Evolutionary conservation across 1,140 invertebrate genomes (phyloP).

Genomic region (Drosophila kepulauana): DNA sequence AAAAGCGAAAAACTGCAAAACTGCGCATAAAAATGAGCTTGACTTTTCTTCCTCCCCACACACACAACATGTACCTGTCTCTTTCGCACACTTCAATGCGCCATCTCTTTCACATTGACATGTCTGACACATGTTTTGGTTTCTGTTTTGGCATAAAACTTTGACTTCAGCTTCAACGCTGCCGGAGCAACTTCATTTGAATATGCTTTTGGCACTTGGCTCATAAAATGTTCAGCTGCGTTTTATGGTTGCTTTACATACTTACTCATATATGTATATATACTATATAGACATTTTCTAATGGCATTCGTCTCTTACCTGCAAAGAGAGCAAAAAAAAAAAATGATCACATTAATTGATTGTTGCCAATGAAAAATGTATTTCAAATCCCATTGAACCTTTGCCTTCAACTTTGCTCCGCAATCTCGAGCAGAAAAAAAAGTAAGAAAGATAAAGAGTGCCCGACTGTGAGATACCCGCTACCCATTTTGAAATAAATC

Average conservation of each 20-base stretch:
- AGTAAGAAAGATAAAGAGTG: too few species aligned
- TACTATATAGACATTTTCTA: background rate
- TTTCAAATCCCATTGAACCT: constrained; percentile 12
- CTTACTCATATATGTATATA: background rate
- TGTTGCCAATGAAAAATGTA: constrained; percentile 1
- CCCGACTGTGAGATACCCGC: too few species aligned
- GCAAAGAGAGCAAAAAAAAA: constrained; percentile 9
- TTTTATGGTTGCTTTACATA: constrained; percentile 39
- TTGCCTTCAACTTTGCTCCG: constrained; percentile 29
- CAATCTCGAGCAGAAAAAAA: background rate
- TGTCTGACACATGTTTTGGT: constrained; percentile 76
- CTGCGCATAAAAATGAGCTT: constrained; percentile 51
- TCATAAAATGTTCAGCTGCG: constrained; percentile 63
- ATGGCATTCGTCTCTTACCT: constrained; percentile 25
- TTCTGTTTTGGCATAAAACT: constrained; percentile 35
- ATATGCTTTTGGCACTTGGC: constrained; percentile 77
- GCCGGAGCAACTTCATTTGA: constrained; percentile 70
- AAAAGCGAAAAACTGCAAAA: constrained; percentile 28
- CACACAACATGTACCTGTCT: background rate
- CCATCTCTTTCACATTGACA: constrained; percentile 58
- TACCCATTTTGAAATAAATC: too few species aligned
- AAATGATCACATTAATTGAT: constrained; percentile 7
- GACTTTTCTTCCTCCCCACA: constrained; percentile 29
- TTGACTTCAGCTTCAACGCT: constrained; percentile 56
- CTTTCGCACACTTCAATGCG: background rate